Base-by-base conservation (phyloP, 2,888 invertebrate genomes). In the Myopa testacea region DNA sequence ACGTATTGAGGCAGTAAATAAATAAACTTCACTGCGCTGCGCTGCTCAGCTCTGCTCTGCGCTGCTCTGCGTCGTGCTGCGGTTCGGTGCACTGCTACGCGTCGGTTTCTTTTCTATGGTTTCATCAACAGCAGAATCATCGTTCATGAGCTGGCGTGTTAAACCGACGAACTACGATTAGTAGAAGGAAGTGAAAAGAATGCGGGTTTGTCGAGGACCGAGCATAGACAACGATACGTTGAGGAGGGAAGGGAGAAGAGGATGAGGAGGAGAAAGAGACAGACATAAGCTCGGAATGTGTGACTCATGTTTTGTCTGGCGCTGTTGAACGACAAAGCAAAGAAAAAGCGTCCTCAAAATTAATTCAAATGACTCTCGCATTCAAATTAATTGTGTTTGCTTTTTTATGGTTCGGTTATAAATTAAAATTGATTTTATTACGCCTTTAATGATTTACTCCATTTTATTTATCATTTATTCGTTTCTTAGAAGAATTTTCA, bases 51-150 rank as follows among this genome's bases (percentile, higher is more conserved):
- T 26, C 4, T 34, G 65, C 40, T 65, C 65, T 65, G 65, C 37
- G 1, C 12, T 16, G 16, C 14, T 4, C 14, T 37, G 16, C 7
- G 34, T 34, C 65, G 34, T 12, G 38, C 38, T 65, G 37, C 65
- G 37, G 16, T 55, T 65, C 34, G 38, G 65, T 63, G 8, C 38
- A 34, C 12, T n/a, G 55, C 1, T 4, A 34, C 38, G 38, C 38
- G 65, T 38, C 38, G 8, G 62, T 1, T 62, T 34, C 65, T 65
- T 65, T 38, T 65, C 65, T 38, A 65, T 65, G 65, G 65, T 65
- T 65, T 65, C 65, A 75, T 65, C 74, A 75, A 16, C 73, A 73
- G n/a, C 74, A 65, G 37, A 45, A 75, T 55, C 74, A 75, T 75
- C 74, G 67, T 16, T 65, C 74, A 65, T 75, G 74, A 55, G 63